Evolutionary conservation across 2,797 vertebrate genomes (phyloP).

Genomic region (Aulostomus chinensis): DNA sequence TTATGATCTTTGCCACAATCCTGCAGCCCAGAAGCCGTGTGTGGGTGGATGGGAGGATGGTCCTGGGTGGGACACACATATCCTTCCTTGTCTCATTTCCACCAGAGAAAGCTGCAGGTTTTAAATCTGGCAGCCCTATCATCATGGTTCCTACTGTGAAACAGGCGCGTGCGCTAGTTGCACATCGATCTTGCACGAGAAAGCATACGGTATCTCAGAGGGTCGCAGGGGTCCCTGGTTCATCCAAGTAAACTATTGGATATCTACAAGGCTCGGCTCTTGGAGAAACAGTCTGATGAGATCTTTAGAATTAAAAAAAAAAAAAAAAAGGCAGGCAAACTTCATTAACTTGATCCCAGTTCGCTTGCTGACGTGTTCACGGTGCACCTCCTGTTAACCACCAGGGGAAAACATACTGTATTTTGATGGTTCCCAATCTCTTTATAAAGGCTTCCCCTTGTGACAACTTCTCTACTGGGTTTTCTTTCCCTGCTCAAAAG

Average conservation of each 20-base stretch:
- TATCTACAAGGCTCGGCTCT: too few species aligned
- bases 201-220: too few species aligned
- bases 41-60: not conserved
- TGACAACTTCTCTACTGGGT: conserved; percentile 34
- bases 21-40: too few species aligned
- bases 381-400: too few species aligned
- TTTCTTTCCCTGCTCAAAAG: conserved; percentile 42
- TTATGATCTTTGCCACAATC: not conserved
- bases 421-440: conserved; percentile 33
- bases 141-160: conserved; percentile 35
- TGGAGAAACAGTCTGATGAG: too few species aligned
- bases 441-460: conserved; percentile 6
- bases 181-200: too few species aligned
- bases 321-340: too few species aligned
- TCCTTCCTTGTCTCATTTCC: conserved; percentile 7
- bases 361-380: too few species aligned
- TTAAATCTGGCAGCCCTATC: too few species aligned
- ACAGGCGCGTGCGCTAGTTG: conserved; percentile 21
- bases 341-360: too few species aligned
- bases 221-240: too few species aligned
- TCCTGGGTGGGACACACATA: not conserved
- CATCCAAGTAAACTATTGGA: too few species aligned
- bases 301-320: not conserved
- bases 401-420: not conserved
- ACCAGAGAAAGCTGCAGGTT: not conserved